Conservation (phyloP, 2,113 vertebrate species). For the Epinephelus lanceolatus region DNA sequence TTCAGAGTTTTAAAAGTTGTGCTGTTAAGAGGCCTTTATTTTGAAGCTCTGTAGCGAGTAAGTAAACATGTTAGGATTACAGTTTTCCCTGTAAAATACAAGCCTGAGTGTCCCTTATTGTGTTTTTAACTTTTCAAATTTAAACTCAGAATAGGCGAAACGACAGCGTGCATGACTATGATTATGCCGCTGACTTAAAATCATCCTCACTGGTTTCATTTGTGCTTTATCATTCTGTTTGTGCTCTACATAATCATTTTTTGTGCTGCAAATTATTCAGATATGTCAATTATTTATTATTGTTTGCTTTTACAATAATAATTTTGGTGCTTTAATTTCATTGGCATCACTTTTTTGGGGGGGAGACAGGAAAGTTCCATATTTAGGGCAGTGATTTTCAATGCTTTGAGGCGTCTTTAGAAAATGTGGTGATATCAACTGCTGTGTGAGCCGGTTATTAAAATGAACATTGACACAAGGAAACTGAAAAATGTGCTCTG, state of each 20-base stretch:
- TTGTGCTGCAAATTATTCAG: conserved; percentile 46
- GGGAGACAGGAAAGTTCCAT: not conserved
- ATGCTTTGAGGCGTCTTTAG: conserved; percentile 24
- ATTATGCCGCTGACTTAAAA: conserved; percentile 16
- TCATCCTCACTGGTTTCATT: conserved; percentile 14
- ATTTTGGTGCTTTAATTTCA: conserved; percentile 36
- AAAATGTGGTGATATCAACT: not conserved
- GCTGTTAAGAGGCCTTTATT: conserved; percentile 27
- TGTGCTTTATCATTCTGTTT: conserved; percentile 57
- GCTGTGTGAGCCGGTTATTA: not conserved
- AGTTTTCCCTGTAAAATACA: conserved; percentile 50
- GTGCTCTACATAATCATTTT: conserved; percentile 35
- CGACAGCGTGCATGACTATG: not conserved
- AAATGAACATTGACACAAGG: not conserved
- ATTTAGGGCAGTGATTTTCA: conserved; percentile 43
- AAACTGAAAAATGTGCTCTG: conserved; percentile 20
- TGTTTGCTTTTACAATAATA: not conserved
- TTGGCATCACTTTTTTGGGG: conserved; percentile 39
- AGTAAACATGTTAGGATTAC: conserved; percentile 61
- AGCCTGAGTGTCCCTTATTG: conserved; percentile 64
- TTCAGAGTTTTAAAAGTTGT: conserved; percentile 44
- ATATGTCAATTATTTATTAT: conserved; percentile 6
- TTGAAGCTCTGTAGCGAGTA: conserved; percentile 27
- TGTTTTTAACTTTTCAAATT: conserved; percentile 1
- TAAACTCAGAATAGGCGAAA: conserved; percentile 19